Evolutionary conservation across 2,113 vertebrate genomes (phyloP), one percentile per base, ranked within the genome.

Genomic region (Catharus minimus): DNA sequence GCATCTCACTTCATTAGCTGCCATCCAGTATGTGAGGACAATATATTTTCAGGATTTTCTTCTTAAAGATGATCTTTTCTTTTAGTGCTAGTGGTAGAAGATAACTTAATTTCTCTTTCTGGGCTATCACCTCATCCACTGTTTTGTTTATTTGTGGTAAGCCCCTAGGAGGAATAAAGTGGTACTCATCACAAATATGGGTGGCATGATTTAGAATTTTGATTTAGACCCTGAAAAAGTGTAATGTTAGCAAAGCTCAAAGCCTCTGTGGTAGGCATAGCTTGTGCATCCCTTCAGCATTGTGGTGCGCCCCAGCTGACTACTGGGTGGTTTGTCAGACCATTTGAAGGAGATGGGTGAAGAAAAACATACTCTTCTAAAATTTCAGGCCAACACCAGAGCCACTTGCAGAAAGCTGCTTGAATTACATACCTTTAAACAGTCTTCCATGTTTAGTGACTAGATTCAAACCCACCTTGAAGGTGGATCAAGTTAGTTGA

Each of bases 281-380:
- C 26, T n/a, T 60, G 5, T 50, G 49, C n/a, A 44, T 57, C 53
- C 11, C 24, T 88, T 89, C 38, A 74, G 0, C 3, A 0, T 14
- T 0, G 1, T 77, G 56, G 32, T 47, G 32, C 0, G 0, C 13
- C 7, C 16, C n/a, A 30, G 10, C 20, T 86, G 57, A 61, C 7
- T 46, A 24, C 23, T 36, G 61, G 16, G 14, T 68, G 10, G 16
- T 53, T 75, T 52, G 41, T 50, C 18, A 65, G 67, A 89, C 22
- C 41, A 15, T 33, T 14, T 62, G 22, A 46, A 49, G 16, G 68
- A 83, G 47, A 30, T 8, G 9, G 15, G 23, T 75, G 39, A 41
- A 84, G 32, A 23, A 88, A 82, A 72, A 10, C 5, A 60, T 19
- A n/a, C 24, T 57, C n/a, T 85, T 32, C 22, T 60, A 57, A 74